Evolutionary conservation across 2,888 invertebrate genomes (phyloP), one percentile per base, ranked within the genome.

Genomic region (Caenorhabditis sp.): DNA sequence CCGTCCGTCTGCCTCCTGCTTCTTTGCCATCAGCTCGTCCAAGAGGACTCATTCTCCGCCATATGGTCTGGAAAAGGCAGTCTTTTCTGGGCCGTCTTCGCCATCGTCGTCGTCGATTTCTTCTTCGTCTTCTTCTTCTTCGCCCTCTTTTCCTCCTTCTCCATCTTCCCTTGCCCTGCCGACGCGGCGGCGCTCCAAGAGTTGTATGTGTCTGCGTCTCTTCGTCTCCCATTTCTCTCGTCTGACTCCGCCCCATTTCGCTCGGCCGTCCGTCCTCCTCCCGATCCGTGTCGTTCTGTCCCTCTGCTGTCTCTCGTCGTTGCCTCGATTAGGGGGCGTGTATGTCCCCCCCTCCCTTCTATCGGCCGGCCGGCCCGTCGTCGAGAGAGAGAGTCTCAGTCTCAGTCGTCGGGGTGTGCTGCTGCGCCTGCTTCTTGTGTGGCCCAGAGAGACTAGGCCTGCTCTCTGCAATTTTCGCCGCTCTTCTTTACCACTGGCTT

Each of bases 261-360:
- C 62, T 70, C 47, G 76, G 50, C 62, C 72, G 40, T 50, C 74
- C 77, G 77, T 62, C 80, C 40, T 6, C 13, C 40, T 61, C 72
- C 58, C 80, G 65, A 68, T 71, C 81, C 64, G 65, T n/a, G n/a
- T 67, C 80, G 67, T 62, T 78, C 80, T 53, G n/a, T n/a, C 72
- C 56, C 80, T 81, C 84, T 51, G 35, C 62, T 64, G 44, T 68
- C 69, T n/a, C n/a, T 69, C 70, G 74, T 70, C 72, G 68, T 72
- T 81, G 74, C 76, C 60, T 71, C 76, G 76, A 76, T 76, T 76
- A 68, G 76, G 76, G 61, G 80, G 77, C 65, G 68, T 58, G 77
- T 56, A 53, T 61, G 47, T 64, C 64, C 68, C 60, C 72, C 40
- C 35, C n/a, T n/a, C 62, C 47, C 74, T 58, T 74, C 74, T 65